Base-by-base conservation (phyloP, 1,140 invertebrate genomes). In the Meloidogyne hapla region DNA sequence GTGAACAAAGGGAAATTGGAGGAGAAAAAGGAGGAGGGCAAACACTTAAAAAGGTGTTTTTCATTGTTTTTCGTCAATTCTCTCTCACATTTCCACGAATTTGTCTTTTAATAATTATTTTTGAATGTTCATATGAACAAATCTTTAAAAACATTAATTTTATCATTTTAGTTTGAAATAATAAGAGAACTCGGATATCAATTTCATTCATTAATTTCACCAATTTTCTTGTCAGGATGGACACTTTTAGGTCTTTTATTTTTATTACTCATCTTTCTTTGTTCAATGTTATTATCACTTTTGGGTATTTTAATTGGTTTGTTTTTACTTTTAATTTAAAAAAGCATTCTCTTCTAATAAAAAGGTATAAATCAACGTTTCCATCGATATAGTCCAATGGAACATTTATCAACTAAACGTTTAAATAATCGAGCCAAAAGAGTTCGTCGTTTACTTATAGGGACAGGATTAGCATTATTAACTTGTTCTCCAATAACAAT, bases 181-280 rank as follows among this genome's bases (percentile, higher is more conserved):
- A 61, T 70, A 25, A 45, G 69, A 45, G 69, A 70, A 61, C 18
- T 70, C 25, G 69, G 69, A 18, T 70, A 70, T 10, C 69, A 70
- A 21, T 70, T 70, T 18, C 69, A 45, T 45, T 26, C 69, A 42
- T 42, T 67, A 42, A 8, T 67, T 67, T 67, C 65, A 6, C 65
- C 65, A 21, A 5, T 56, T 4, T 4, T 56, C 8, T 21, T 56
- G 48, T 67, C 65, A 33, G 65, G 65, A 23, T 33, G 28, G 28
- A 42, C 65, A 42, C 40, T 67, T 33, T 67, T 67, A n/a, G 2
- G 3, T 12, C n/a, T 67, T 1, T 9, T 67, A 42, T 18, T 67
- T 33, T 25, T 38, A 5, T 9, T 67, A 42, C 40, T 33, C n/a
- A 6, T 42, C 9, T 42, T 67, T 33, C 21, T 67, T n/a, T 67